Evolutionary conservation across 1,140 invertebrate species (phyloP), one percentile per base, ranked within the genome.

Genomic region (Drosophila aff.): DNA sequence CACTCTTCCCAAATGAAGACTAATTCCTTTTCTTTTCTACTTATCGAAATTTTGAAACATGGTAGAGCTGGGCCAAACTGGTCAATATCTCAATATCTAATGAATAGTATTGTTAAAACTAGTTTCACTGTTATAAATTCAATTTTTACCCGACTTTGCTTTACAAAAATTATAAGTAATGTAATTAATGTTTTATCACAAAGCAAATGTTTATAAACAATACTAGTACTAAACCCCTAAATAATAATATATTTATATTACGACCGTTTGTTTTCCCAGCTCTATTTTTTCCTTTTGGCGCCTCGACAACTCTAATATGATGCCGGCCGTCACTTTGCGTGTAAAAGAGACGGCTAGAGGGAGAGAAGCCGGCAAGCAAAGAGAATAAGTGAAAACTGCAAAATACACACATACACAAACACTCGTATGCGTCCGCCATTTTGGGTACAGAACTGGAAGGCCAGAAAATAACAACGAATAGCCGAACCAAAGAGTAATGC

Each of bases 381-480:
- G 76, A 76, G 66, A 84, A 91, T 87, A 62, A 67, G 71, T 66
- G 58, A 81, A 85, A 65, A 89, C 68, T 58, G 64, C 89, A 75
- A 68, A 79, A 81, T 65, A 90, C 64, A 68, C 58, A 58, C 52
- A 77, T 53, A 78, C 50, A 52, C 26, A 78, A 38, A 76, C 64
- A 79, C 38, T 41, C 63, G 65, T 68, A 55, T 47, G 61, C 44
- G 68, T 53, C 87, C 82, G 87, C 87, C 87, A 91, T 91, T 91
- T 91, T 91, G 81, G 73, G 66, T 78, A 85, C 75, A 76, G 73
- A 84, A 81, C 82, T 85, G 85, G 79, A 82, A 80, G 80, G 76
- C 72, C 77, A 80, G 67, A 79, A 90, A 84, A 89, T 81, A 85
- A 85, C 81, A 90, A 89, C 85, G 84, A 89, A 89, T 72, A 47